Evolutionary conservation across 2,113 vertebrate genomes (phyloP).

Genomic region (Orientallactaga bullata): DNA sequence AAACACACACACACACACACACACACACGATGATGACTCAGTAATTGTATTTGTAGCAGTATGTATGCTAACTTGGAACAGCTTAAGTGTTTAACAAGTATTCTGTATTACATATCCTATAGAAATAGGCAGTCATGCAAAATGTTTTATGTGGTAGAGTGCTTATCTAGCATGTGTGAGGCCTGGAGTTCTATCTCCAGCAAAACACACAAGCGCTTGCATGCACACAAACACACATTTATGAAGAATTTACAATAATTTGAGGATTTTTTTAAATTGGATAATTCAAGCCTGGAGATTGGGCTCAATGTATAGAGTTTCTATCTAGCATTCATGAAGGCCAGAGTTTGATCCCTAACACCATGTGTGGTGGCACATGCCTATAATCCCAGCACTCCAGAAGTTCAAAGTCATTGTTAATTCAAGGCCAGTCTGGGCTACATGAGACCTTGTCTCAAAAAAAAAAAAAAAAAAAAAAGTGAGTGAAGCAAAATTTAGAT

Average conservation of each 20-base stretch:
- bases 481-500: slow-evolving; percentile 26
- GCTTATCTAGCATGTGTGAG: neutral
- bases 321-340: too few relatives aligned
- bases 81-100: slow-evolving; percentile 36
- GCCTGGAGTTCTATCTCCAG: neutral
- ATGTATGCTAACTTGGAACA: slow-evolving; percentile 44
- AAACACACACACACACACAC: too few relatives aligned
- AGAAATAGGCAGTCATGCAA: slow-evolving; percentile 49
- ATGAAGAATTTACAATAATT: slow-evolving; percentile 56
- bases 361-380: too few relatives aligned
- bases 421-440: too few relatives aligned
- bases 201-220: too few relatives aligned
- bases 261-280: slow-evolving; percentile 45
- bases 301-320: too few relatives aligned
- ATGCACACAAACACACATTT: neutral
- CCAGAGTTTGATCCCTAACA: too few relatives aligned
- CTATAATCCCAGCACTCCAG: too few relatives aligned
- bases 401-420: too few relatives aligned
- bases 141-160: neutral
- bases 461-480: neutral
- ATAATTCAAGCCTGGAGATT: too few relatives aligned
- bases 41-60: slow-evolving; percentile 44
- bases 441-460: too few relatives aligned
- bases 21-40: neutral
- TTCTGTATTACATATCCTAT: neutral